These are phyloP conservation scores for Dendrolimus punctatus DNA, from an alignment of 1,140 invertebrate genomes.

Conservation along the genomic window DNA sequence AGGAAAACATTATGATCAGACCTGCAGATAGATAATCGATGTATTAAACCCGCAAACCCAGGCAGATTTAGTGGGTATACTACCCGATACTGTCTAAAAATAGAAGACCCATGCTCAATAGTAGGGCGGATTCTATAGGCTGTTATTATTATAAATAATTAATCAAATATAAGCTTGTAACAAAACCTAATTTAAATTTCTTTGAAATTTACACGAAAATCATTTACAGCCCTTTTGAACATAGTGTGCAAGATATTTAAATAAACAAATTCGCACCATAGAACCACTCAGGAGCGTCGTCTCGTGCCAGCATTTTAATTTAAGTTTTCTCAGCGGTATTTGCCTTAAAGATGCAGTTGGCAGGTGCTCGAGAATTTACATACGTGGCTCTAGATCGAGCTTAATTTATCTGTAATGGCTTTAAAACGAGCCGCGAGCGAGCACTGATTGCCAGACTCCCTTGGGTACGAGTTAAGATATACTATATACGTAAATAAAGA, in stretches of 20 bases:
- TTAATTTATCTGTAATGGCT: conserved; percentile 66
- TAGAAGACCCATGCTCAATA: no score
- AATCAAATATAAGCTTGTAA: no score
- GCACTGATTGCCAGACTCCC: conserved; percentile 61
- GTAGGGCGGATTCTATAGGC: no score
- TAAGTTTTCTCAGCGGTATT: conserved; percentile 9
- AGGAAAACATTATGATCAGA: no score
- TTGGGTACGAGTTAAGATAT: conserved; percentile 14
- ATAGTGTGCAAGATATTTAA: not conserved
- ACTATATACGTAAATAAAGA: conserved; percentile 11
- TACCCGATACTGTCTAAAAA: no score
- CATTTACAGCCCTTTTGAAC: no score
- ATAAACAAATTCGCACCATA: not conserved
- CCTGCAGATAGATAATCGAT: no score
- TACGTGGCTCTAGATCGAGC: conserved; percentile 44
- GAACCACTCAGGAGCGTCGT: not conserved
- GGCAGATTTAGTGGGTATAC: no score
- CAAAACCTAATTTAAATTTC: no score
- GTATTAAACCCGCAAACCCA: no score
- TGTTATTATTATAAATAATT: no score
- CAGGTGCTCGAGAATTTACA: conserved; percentile 43
- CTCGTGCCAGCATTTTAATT: conserved; percentile 8
- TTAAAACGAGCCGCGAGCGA: conserved; percentile 49
- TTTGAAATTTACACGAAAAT: no score
- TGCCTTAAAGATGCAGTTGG: conserved; percentile 4